Evolutionary conservation across 2,888 invertebrate genomes (phyloP).

Genomic region (Drosophila hamatofila): DNA sequence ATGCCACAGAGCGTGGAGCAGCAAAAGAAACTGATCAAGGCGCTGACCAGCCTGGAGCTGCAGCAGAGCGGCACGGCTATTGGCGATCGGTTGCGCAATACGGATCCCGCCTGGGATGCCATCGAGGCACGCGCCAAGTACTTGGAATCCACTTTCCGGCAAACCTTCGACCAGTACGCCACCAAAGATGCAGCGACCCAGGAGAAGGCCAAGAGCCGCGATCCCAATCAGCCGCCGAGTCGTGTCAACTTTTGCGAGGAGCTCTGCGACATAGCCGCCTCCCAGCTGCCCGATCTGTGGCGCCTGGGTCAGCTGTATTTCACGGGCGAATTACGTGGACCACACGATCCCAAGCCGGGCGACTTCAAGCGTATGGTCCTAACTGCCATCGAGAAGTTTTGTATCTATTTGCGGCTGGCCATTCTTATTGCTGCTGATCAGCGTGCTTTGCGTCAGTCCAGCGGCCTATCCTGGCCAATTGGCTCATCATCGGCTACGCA

Average conservation of each 20-base stretch:
- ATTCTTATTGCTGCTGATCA: slow-evolving; percentile 89
- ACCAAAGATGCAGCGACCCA: slow-evolving; percentile 79
- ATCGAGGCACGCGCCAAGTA: slow-evolving; percentile 94
- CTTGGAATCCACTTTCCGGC: slow-evolving; percentile 86
- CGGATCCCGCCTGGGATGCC: slow-evolving; percentile 98
- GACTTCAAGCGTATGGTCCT: slow-evolving; percentile 94
- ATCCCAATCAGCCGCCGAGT: slow-evolving; percentile 86
- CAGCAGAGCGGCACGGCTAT: slow-evolving; percentile 82
- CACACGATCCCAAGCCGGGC: slow-evolving; percentile 90
- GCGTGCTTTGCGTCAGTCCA: slow-evolving; percentile 83
- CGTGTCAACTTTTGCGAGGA: slow-evolving; percentile 92
- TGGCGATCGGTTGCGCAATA: slow-evolving; percentile 85
- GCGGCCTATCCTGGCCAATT: slow-evolving; percentile 84
- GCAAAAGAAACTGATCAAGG: slow-evolving; percentile 96
- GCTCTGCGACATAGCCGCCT: slow-evolving; percentile 90
- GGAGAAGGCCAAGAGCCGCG: slow-evolving; percentile 83
- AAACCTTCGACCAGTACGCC: slow-evolving; percentile 83
- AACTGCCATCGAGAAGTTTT: slow-evolving; percentile 91
- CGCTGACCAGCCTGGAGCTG: slow-evolving; percentile 90
- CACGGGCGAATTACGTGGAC: slow-evolving; percentile 92
- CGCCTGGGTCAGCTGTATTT: slow-evolving; percentile 98
- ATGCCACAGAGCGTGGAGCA: slow-evolving; percentile 97
- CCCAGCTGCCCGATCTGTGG: slow-evolving; percentile 96
- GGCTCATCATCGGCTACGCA: slow-evolving; percentile 86
- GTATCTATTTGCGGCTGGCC: slow-evolving; percentile 90